Evolutionary conservation across 2,113 vertebrate species (phyloP).

Genomic region (Peromyscus leucopus): DNA sequence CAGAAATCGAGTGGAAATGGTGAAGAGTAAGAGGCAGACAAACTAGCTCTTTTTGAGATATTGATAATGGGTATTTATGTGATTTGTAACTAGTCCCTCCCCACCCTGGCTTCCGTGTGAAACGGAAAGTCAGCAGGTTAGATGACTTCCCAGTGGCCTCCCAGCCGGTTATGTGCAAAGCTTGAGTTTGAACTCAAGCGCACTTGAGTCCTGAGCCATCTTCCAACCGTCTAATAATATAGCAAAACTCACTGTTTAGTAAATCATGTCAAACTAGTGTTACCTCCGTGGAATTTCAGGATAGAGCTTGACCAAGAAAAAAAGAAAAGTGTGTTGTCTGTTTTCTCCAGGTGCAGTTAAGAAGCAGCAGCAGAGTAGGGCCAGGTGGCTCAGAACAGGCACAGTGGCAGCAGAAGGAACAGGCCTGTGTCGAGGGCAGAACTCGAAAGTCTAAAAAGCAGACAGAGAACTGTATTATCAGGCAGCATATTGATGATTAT

Average conservation of each 20-base stretch:
- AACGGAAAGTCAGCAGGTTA: neutral
- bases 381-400: neutral
- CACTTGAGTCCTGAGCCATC: neutral
- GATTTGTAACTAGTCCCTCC: neutral
- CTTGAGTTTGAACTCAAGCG: constrained; percentile 22
- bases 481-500: neutral
- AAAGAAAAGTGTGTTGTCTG: neutral
- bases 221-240: neutral
- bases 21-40: constrained; percentile 45
- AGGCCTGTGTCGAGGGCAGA: constrained; percentile 32
- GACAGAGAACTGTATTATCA: neutral
- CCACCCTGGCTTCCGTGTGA: neutral
- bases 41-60: constrained; percentile 15
- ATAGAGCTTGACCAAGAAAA: neutral
- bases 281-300: neutral
- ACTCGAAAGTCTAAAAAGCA: constrained; percentile 58
- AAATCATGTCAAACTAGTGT: neutral
- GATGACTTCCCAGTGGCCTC: neutral
- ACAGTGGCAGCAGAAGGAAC: neutral
- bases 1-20: constrained; percentile 12
- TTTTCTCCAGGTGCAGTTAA: neutral
- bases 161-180: constrained; percentile 10
- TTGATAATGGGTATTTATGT: neutral
- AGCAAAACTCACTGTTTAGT: neutral
- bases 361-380: neutral